phyloP scores from a whole-genome alignment of 2,113 vertebrate species.

The Sprattus sprattus region DNA sequence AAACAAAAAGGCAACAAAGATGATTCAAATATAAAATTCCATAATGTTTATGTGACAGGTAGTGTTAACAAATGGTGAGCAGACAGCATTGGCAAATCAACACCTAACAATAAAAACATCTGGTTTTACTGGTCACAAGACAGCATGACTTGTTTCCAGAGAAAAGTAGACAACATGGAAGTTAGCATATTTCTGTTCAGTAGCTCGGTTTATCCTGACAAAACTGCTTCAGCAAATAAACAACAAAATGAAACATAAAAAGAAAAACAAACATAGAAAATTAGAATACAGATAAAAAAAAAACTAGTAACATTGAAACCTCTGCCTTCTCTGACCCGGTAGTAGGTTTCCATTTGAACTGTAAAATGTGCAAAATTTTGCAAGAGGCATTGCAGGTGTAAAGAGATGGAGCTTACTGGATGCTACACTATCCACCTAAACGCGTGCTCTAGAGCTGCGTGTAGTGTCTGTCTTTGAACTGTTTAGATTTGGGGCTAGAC shows the following conservation, averaged over 20 bases:
- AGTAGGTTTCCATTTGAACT: conserved; percentile 42
- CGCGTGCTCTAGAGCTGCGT: conserved; percentile 19
- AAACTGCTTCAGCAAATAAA: background rate
- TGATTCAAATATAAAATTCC: background rate
- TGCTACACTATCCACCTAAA: conserved; percentile 52
- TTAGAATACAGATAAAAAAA: background rate
- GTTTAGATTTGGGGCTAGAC: background rate
- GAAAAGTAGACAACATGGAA: background rate
- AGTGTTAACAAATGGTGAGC: background rate
- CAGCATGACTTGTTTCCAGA: background rate
- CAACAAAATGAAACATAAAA: background rate
- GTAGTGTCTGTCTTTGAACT: conserved; percentile 1
- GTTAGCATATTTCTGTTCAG: background rate
- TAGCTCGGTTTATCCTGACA: conserved; percentile 11
- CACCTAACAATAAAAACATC: background rate
- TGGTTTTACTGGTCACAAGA: background rate
- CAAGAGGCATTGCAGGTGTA: conserved; percentile 68
- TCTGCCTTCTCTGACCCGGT: conserved; percentile 35
- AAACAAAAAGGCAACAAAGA: background rate
- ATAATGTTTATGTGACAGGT: background rate
- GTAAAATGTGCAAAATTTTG: conserved; percentile 70
- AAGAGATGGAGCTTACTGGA: conserved; percentile 49
- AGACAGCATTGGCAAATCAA: background rate
- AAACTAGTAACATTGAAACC: background rate
- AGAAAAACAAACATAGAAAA: background rate